These are phyloP conservation scores for Poeciliopsis occidentalis DNA, from an alignment of 2,113 vertebrate species.

Conservation along the genomic window DNA sequence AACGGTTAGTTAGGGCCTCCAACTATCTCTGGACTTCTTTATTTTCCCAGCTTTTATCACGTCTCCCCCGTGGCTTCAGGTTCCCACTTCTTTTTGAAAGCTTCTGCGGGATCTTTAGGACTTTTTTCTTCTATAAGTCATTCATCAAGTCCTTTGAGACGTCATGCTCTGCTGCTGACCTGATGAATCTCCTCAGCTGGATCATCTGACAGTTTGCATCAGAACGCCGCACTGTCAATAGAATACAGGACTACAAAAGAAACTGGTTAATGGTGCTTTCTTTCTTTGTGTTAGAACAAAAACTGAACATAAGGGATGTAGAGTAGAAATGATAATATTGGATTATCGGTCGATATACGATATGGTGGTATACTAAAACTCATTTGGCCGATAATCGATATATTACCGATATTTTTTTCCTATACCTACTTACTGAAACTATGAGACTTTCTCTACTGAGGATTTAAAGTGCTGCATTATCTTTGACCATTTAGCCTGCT, in stretches of 20 bases:
- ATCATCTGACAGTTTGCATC: not conserved
- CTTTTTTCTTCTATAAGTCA: not conserved
- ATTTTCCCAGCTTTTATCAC: slow-evolving; percentile 65
- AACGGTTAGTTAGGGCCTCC: slow-evolving; percentile 22
- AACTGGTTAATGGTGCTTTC: not conserved
- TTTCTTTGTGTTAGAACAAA: too few species aligned
- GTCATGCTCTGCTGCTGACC: not conserved
- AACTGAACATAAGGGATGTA: too few species aligned
- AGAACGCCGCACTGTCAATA: not conserved
- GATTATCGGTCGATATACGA: too few species aligned
- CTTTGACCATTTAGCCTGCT: too few species aligned
- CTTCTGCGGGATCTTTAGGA: slow-evolving; percentile 6
- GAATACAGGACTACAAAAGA: not conserved
- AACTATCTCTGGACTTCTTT: slow-evolving; percentile 45
- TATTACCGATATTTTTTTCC: too few species aligned
- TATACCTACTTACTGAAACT: too few species aligned
- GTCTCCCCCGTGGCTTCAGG: slow-evolving; percentile 53
- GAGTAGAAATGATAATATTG: too few species aligned
- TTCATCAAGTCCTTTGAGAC: not conserved
- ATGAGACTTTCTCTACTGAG: too few species aligned
- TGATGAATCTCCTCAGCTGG: not conserved
- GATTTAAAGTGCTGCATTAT: too few species aligned
- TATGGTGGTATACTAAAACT: too few species aligned
- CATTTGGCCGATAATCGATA: too few species aligned
- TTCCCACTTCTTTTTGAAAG: slow-evolving; percentile 49